A percentile compares a stretch with the other conserved stretches of the same genome.
Conservation (phyloP, 2,888 invertebrate genomes). For the Deilephila elpenor region DNA sequence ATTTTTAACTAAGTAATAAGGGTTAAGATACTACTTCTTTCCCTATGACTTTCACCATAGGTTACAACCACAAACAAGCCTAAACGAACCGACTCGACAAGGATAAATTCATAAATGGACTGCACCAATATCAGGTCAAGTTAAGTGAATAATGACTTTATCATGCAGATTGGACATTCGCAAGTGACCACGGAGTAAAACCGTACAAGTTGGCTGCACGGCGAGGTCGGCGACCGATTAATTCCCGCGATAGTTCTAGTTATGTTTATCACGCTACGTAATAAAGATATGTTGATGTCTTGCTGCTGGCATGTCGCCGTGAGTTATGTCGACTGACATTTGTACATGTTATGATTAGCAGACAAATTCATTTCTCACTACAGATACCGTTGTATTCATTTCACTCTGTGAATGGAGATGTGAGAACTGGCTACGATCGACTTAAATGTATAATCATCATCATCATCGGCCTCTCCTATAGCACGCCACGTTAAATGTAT, state of each 20-base stretch:
- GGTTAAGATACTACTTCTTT: no score
- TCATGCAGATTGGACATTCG: background rate
- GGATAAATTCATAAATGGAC: no score
- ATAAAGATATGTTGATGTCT: conserved; percentile 72
- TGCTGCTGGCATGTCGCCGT: conserved; percentile 46
- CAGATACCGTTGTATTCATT: conserved; percentile 10
- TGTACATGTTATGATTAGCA: conserved; percentile 28
- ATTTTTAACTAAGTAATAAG: no score
- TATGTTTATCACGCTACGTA: conserved; percentile 68
- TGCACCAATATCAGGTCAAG: background rate
- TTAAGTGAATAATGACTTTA: background rate
- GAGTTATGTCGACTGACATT: conserved; percentile 45
- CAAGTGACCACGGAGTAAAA: conserved; percentile 10
- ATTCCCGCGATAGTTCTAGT: conserved; percentile 68
- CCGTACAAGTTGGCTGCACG: conserved; percentile 33
- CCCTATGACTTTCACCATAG: no score
- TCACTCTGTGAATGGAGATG: conserved; percentile 13
- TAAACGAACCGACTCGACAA: no score
- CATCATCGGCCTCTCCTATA: no score
- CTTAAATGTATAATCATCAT: no score
- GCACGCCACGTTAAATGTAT: background rate
- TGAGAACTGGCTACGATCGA: background rate
- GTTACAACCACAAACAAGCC: no score
- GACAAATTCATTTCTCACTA: conserved; percentile 28
- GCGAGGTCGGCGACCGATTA: conserved; percentile 70